Conservation (phyloP, 2,797 vertebrate species). For the Sebastes diploproa region DNA sequence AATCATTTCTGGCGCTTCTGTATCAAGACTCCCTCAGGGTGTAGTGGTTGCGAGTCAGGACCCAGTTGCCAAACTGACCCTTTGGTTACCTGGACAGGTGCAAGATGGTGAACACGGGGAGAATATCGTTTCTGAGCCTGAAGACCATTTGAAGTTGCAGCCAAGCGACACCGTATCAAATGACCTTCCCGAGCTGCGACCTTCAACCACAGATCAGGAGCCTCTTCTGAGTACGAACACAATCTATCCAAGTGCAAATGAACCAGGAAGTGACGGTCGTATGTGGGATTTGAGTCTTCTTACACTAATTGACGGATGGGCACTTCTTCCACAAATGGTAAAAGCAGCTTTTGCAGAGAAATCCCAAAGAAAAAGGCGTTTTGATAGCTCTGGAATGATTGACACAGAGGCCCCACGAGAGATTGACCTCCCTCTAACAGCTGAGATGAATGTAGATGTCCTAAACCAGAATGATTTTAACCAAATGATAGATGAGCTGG, state of each 20-base stretch:
- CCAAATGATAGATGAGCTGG: neutral
- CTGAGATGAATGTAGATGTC: neutral
- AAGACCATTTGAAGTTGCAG: neutral
- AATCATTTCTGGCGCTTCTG: slow-evolving; percentile 6
- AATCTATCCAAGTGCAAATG: neutral
- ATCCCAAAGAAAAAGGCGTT: neutral
- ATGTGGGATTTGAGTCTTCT: neutral
- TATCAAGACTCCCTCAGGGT: slow-evolving; percentile 7
- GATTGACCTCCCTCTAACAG: neutral
- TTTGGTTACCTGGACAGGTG: slow-evolving; percentile 60
- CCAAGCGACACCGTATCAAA: accelerated
- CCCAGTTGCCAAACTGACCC: slow-evolving; percentile 37
- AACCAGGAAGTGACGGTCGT: neutral
- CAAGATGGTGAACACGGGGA: neutral
- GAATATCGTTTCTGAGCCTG: neutral
- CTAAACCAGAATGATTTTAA: neutral
- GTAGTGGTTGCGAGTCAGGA: slow-evolving; percentile 47
- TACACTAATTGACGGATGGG: neutral
- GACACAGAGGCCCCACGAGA: neutral
- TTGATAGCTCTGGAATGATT: neutral
- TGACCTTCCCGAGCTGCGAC: neutral
- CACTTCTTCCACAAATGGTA: neutral
- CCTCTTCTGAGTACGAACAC: neutral
- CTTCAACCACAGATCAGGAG: neutral
- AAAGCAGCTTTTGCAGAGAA: neutral